Evolutionary conservation across 2,888 invertebrate genomes (phyloP).

Genomic region (Emmelina monodactyla): DNA sequence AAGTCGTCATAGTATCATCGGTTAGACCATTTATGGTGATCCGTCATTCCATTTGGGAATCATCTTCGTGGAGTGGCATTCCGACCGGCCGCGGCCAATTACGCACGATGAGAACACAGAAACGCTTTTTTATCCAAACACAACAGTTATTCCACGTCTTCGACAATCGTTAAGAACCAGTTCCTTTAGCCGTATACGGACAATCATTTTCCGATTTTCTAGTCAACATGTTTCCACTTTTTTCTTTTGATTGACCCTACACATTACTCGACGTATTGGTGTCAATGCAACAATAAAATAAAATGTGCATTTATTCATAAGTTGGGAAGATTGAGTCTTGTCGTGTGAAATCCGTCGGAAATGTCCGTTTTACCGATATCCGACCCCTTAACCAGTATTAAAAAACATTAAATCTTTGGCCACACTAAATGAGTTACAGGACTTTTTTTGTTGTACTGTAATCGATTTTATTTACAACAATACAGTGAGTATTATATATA

Average conservation of each 20-base stretch:
- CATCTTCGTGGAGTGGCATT: conserved; percentile 49
- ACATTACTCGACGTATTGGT: conserved; percentile 40
- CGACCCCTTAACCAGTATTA: conserved; percentile 54
- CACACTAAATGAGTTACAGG: conserved; percentile 28
- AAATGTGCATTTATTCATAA: conserved; percentile 49
- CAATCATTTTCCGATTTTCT: conserved; percentile 54
- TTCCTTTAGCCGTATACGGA: conserved; percentile 34
- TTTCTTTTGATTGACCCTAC: conserved; percentile 29
- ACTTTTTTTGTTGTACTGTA: conserved; percentile 20
- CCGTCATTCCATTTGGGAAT: conserved; percentile 44
- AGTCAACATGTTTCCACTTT: conserved; percentile 45
- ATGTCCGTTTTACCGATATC: conserved; percentile 39
- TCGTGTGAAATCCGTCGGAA: conserved; percentile 24
- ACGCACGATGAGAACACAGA: conserved; percentile 40
- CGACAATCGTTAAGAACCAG: conserved; percentile 50
- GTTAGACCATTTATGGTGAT: conserved; percentile 34
- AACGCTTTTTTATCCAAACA: conserved; percentile 34
- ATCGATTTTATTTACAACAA: conserved; percentile 20
- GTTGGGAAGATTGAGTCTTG: conserved; percentile 25
- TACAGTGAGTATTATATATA: too few relatives aligned
- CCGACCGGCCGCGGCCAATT: conserved; percentile 50
- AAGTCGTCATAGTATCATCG: conserved; percentile 31
- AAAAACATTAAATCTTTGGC: conserved; percentile 33
- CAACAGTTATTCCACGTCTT: conserved; percentile 53
- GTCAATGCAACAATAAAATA: conserved; percentile 58